A percentile compares a stretch with the other conserved stretches of the same genome.
phyloP scores from a whole-genome alignment of 2,113 vertebrate species.

The Cryptomyrus ogoouensis region DNA sequence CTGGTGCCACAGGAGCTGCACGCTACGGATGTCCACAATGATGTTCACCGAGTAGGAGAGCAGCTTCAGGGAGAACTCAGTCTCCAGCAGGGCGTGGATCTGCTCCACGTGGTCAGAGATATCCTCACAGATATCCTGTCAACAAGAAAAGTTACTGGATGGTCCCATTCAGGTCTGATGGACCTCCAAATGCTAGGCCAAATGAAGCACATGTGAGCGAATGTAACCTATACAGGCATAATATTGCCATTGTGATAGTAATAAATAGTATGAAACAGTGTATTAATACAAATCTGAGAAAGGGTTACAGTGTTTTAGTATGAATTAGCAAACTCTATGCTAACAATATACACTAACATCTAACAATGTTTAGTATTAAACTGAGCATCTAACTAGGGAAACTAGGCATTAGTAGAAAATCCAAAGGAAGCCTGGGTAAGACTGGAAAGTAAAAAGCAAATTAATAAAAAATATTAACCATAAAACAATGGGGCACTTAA shows the following conservation, averaged over 20 bases:
- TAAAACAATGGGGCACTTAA: not conserved
- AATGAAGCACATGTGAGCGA: not conserved
- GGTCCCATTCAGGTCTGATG: not conserved
- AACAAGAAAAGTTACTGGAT: conserved; percentile 27
- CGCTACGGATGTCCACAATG: conserved; percentile 89
- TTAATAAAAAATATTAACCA: not conserved
- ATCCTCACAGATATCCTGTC: conserved; percentile 95
- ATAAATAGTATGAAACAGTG: not conserved
- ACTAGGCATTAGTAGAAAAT: not conserved
- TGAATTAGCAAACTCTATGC: not conserved
- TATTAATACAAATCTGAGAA: not conserved
- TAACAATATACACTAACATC: not conserved
- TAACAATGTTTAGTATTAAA: not conserved
- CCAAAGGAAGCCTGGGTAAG: not conserved
- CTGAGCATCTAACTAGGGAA: not conserved
- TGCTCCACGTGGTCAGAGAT: conserved; percentile 98
- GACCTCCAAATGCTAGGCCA: not conserved
- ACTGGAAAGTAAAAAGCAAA: not conserved
- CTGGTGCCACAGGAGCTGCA: conserved; percentile 96
- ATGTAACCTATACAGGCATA: not conserved
- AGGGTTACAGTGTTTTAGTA: not conserved
- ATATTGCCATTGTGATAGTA: not conserved
- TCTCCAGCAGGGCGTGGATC: conserved; percentile 95
- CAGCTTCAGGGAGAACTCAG: conserved; percentile 94
- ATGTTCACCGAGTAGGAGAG: conserved; percentile 95